Evolutionary conservation across 2,888 invertebrate genomes (phyloP).

Genomic region (Apamea crenata): DNA sequence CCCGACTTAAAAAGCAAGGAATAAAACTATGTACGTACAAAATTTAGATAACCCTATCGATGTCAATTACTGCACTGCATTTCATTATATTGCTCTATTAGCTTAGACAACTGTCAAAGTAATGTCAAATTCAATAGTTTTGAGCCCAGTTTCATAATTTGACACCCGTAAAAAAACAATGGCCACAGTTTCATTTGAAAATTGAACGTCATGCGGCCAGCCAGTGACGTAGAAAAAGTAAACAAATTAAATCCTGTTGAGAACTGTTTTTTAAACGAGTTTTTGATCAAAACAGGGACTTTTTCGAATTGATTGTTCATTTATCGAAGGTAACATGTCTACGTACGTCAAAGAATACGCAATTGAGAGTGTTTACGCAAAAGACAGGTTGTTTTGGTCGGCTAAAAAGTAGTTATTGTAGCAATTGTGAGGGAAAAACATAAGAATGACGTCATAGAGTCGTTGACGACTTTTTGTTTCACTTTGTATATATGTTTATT

Average conservation of each 20-base stretch:
- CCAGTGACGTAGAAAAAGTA: not conserved
- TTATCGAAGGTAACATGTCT: constrained; percentile 36
- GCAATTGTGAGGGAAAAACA: constrained; percentile 20
- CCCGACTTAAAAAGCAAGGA: not conserved
- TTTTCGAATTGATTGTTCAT: constrained; percentile 6
- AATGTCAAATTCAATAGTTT: constrained; percentile 6
- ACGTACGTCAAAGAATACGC: constrained; percentile 6
- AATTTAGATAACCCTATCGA: not conserved
- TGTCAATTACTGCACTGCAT: not conserved
- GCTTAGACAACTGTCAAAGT: not conserved
- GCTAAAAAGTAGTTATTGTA: constrained; percentile 12
- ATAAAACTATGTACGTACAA: not conserved
- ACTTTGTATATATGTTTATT: constrained; percentile 5
- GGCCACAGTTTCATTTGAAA: constrained; percentile 9
- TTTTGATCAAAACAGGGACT: constrained; percentile 6
- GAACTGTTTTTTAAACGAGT: not conserved
- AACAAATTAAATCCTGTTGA: not conserved
- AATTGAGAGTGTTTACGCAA: constrained; percentile 33
- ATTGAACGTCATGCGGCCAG: not conserved
- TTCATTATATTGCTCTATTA: not conserved
- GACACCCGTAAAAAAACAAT: no score
- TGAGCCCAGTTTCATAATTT: not conserved
- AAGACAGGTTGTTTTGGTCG: constrained; percentile 30
- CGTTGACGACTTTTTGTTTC: constrained; percentile 8
- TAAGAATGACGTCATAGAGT: constrained; percentile 31